Evolutionary conservation across 1,140 invertebrate genomes (phyloP), one percentile per base, ranked within the genome.

Genomic region (Aphelenchoides fujianensis): DNA sequence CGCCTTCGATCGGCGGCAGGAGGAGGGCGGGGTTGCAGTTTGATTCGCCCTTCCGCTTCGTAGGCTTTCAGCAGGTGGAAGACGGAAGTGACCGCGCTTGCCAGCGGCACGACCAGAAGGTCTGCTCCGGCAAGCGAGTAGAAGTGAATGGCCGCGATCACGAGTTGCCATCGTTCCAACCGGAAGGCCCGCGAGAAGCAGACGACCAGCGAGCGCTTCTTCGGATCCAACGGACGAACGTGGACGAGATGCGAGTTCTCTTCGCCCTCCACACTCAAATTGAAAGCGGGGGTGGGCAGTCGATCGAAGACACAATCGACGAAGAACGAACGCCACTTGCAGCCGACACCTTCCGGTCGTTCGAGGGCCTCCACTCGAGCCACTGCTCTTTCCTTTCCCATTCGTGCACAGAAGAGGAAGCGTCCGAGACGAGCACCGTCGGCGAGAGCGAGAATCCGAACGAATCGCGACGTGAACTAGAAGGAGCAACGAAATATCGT

Each of bases 141-240:
- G 19, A 59, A 59, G 19, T 59, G 55, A 59, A 59, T 59, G 19
- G 55, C 55, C 19, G 19, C 28, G 5, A 59, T 5, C 23, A 59
- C 19, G 12, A 32, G 34, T 59, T 59, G 55, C 55, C 55, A 59
- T 5, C 19, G 5, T 59, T 59, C 55, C 5, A 7, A 59, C 5
- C 19, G 5, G 19, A 59, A 59, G 19, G 19, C 55, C 7, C 55
- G 55, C 7, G 55, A 59, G 34, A 7, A 59, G 19, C 55, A 59
- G 7, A 59, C 19, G 23, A 59, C 55, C 5, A 59, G 19, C 23
- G 5, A 19, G 55, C 34, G 55, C 7, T 59, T 5, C 12, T 23
- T 27, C 5, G 5, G 23, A 59, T 59, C 5, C 12, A 32, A 5
- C 34, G 28, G 28, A 30, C 34, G 5, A 5, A 59, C 19, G 7